phyloP scores from a whole-genome alignment of 2,113 vertebrate species.

The Paramormyrops kingsleyae region DNA sequence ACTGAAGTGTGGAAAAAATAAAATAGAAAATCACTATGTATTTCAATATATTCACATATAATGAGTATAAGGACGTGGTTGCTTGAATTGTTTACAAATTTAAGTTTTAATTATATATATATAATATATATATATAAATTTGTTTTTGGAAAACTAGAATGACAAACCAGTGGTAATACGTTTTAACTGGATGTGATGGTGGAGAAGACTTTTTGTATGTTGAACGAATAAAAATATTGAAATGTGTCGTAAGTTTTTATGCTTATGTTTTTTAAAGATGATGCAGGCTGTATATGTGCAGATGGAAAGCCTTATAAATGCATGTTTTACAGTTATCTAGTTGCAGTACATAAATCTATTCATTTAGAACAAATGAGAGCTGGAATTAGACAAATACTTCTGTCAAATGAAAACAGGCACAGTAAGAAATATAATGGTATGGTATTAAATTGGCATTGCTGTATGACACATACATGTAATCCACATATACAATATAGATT shows the following conservation, averaged over 20 bases:
- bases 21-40: background rate
- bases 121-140: background rate
- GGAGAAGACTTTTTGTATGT: background rate
- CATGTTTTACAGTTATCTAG: background rate
- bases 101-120: background rate
- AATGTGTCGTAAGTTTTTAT: background rate
- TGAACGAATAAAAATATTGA: slow-evolving; percentile 15
- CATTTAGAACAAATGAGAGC: background rate
- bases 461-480: background rate
- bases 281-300: background rate
- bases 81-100: slow-evolving; percentile 46
- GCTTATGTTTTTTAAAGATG: background rate
- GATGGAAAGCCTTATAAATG: background rate
- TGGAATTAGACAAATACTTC: background rate
- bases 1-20: background rate
- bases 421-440: background rate
- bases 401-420: background rate
- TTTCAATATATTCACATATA: background rate
- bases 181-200: background rate
- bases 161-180: background rate
- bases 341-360: background rate
- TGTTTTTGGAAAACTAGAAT: background rate
- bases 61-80: background rate
- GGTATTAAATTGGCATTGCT: background rate
- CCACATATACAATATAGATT: background rate